phyloP scores from a whole-genome alignment of 1,140 invertebrate genomes.

The Achroia grisella region DNA sequence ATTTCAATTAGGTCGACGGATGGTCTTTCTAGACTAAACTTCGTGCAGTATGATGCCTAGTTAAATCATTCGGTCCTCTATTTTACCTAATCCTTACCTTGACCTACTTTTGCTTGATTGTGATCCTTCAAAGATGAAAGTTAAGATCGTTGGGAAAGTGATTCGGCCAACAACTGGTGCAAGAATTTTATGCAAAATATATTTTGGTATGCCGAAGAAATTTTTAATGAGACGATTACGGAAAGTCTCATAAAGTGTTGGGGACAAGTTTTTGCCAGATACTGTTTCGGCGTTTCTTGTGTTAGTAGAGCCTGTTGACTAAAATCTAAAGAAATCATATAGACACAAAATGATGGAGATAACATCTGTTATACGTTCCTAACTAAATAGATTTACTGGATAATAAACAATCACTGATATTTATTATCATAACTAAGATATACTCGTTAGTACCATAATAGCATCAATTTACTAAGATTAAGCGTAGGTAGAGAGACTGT shows the following conservation, averaged over 20 bases:
- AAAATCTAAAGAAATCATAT: no score
- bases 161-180: constrained; percentile 11
- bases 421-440: no score
- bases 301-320: no score
- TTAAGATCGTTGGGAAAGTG: constrained; percentile 13
- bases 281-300: no score
- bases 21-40: constrained; percentile 52
- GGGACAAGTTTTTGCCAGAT: no score
- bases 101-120: constrained; percentile 25
- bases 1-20: constrained; percentile 43
- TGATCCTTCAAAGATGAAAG: constrained; percentile 16
- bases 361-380: no score
- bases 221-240: constrained; percentile 2
- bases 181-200: constrained; percentile 7
- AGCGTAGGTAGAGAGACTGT: not conserved
- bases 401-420: no score
- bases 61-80: constrained; percentile 50
- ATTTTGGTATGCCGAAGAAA: constrained; percentile 1
- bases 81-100: constrained; percentile 36
- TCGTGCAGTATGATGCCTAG: constrained; percentile 32
- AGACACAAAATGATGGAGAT: no score
- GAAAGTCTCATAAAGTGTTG: no score
- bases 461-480: not conserved
- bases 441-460: no score
- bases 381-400: no score